Base-by-base conservation (phyloP, 2,113 vertebrate species). In the Sebastes schlegelii region DNA sequence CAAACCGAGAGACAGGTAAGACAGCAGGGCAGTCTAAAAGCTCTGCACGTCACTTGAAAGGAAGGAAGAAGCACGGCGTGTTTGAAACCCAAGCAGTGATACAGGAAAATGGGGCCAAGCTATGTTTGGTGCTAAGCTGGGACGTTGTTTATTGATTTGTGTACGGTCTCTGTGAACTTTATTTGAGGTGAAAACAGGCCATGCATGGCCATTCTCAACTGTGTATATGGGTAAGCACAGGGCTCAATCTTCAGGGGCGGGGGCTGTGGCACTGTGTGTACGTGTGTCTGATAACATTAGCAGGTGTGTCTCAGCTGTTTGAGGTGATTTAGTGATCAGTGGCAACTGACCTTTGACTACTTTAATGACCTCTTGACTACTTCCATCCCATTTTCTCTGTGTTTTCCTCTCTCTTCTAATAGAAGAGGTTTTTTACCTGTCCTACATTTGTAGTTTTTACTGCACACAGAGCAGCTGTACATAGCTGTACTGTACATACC, bases 181-280 rank as follows among this genome's bases (percentile, higher is more conserved):
- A 91, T 95, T 94, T 92, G 66, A 89, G 86, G 91, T 94, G 90
- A 90, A 89, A 95, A 94, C 93, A 94, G 89, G 88, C 90, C 90
- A 91, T 82, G 89, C 88, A 11, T 86, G 68, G 79, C 74, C 65
- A 43, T 77, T 34, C 82, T 83, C 17, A 64, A 52, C 63, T 79
- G 84, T 92, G 92, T 93, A 23, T 92, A 92, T 90, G 89, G 91
- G 91, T 94, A 93, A 92, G 88, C 93, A 93, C 77, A 74, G 23
- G 66, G 77, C 70, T 49, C 13, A 23, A 80, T 78, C 65, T 81
- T 62, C 48, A 64, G 65, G 70, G 71, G 49, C 19, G 65, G 78
- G 67, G 79, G 40, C 52, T 23, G 19, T 82, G 45, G 34, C 34
- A 34, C 34, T 77, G 62, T 84, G 61, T 60, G 57, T 54, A 57